Evolutionary conservation across 2,797 vertebrate genomes (phyloP).

Genomic region (Clamator glandarius): DNA sequence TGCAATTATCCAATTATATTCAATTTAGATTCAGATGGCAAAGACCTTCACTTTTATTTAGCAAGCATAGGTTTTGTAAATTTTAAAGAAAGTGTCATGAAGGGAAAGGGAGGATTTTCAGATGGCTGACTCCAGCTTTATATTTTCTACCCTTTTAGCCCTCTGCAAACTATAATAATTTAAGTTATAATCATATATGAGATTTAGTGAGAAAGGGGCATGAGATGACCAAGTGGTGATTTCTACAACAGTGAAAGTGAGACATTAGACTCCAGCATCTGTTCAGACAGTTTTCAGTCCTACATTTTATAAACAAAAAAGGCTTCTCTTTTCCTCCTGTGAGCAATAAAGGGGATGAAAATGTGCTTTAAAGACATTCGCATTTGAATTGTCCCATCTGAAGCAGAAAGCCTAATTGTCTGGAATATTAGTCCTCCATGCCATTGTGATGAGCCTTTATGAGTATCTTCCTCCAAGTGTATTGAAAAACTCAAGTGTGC

Average conservation of each 20-base stretch:
- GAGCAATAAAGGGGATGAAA: constrained; percentile 66
- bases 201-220: constrained; percentile 19
- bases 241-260: constrained; percentile 52
- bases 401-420: constrained; percentile 76
- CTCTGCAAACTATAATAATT: constrained; percentile 31
- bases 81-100: constrained; percentile 74
- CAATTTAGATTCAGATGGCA: constrained; percentile 70
- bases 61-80: constrained; percentile 39
- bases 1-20: constrained; percentile 76
- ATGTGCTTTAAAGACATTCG: constrained; percentile 68
- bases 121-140: constrained; percentile 52
- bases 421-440: constrained; percentile 66
- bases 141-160: constrained; percentile 23
- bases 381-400: constrained; percentile 77
- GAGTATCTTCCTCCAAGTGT: constrained; percentile 64
- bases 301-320: constrained; percentile 73
- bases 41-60: constrained; percentile 72
- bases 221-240: constrained; percentile 50
- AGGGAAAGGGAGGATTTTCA: constrained; percentile 57
- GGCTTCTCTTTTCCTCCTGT: constrained; percentile 63
- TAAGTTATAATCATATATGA: constrained; percentile 50
- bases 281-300: constrained; percentile 55
- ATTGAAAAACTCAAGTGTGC: constrained; percentile 76
- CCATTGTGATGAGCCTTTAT: constrained; percentile 57
- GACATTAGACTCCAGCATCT: constrained; percentile 47